Conservation (phyloP, 2,888 invertebrate species). For the Pachycephus smyrnensis region DNA sequence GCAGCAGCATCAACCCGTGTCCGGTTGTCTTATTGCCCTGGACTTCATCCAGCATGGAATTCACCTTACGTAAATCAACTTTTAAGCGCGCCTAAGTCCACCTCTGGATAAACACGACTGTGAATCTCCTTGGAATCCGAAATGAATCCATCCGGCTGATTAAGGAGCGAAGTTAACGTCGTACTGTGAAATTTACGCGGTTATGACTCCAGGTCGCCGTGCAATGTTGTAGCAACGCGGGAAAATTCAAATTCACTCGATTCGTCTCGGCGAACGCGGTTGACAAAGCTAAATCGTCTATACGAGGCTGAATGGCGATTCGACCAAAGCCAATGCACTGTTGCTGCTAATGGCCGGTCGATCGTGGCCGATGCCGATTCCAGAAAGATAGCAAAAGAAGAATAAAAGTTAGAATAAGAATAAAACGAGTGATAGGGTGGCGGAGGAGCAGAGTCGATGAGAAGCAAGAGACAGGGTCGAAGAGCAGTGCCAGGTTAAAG, state of each 20-base stretch:
- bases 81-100: constrained; percentile 2
- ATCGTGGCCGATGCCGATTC: neutral
- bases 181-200: neutral
- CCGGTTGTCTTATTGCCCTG: neutral
- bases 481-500: neutral
- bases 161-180: constrained; percentile 11
- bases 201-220: neutral
- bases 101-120: constrained; percentile 2
- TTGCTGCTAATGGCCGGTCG: neutral
- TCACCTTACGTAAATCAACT: constrained; percentile 11
- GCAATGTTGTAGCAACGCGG: neutral
- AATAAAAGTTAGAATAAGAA: neutral
- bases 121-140: constrained; percentile 5
- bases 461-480: too few species aligned
- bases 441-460: too few species aligned
- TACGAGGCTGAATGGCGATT: neutral
- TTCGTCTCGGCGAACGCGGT: neutral
- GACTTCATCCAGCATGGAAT: neutral
- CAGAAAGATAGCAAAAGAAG: neutral
- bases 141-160: constrained; percentile 16
- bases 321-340: neutral
- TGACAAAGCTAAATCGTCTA: neutral
- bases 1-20: neutral
- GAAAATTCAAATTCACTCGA: neutral
- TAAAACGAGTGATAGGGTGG: neutral